phyloP scores from a whole-genome alignment of 2,113 vertebrate species.

The Colius striatus region DNA sequence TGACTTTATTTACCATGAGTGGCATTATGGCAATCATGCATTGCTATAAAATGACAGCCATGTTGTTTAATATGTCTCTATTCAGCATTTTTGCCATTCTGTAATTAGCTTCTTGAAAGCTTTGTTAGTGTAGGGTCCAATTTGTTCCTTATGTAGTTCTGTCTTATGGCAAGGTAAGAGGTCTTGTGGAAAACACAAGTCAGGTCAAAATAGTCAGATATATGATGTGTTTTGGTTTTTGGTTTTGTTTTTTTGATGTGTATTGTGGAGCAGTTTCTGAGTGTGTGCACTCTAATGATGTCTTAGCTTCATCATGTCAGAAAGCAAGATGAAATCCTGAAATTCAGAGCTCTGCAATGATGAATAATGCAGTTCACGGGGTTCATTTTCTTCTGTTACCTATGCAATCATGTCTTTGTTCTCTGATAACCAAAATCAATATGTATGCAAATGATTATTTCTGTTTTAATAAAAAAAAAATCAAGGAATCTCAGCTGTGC shows the following conservation, averaged over 20 bases:
- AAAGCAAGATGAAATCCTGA: not conserved
- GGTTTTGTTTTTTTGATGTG: not conserved
- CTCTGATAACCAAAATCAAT: constrained; percentile 1
- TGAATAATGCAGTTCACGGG: not conserved
- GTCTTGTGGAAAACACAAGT: not conserved
- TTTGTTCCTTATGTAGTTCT: not conserved
- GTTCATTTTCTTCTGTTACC: not conserved
- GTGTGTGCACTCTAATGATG: not conserved
- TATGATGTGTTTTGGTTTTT: not conserved
- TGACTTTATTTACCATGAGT: not conserved
- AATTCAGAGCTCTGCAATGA: not conserved
- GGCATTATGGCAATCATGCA: not conserved
- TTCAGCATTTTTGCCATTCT: constrained; percentile 10
- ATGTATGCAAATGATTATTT: not conserved
- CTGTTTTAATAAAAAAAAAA: constrained; percentile 1
- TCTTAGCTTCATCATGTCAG: not conserved
- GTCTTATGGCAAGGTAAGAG: not conserved
- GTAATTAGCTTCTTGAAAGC: not conserved
- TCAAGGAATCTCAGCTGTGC: not conserved
- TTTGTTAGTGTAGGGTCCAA: not conserved
- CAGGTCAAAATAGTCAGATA: not conserved
- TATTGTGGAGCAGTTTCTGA: not conserved
- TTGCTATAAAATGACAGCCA: not conserved
- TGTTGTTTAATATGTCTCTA: not conserved
- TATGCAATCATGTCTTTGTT: not conserved